Base-by-base conservation (phyloP, 2,113 vertebrate species). In the Aleadryas rufinucha region DNA sequence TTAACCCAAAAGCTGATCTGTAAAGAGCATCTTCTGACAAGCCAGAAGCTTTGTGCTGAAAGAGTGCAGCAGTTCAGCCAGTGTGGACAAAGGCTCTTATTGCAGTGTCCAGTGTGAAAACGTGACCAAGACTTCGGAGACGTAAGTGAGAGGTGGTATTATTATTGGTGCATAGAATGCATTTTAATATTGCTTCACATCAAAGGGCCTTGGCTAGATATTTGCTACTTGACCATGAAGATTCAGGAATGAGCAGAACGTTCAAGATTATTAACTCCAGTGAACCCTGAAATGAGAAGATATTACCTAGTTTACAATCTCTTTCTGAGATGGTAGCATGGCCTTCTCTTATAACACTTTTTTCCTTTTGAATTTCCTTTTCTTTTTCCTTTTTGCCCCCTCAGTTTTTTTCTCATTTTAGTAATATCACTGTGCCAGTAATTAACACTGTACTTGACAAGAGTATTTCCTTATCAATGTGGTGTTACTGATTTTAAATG, bases 211-310 rank as follows among this genome's bases (percentile, higher is more conserved):
- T 87, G 26, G 17, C 64, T 86, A 86, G 50, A 30, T 78, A 66
- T 91, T 92, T 81, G 79, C 52, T 88, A 33, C 76, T 77, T 93
- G 83, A 92, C 92, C 92, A 68, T 91, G 92, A 86, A 96, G 83
- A 84, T 81, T 74, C 68, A 71, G 72, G 76, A 94, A 88, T 63
- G 87, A 95, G 71, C 75, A 93, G 54, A 93, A 83, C 93, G 56
- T 81, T 83, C n/a, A 44, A 93, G 90, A 81, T 90, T 88, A 96
- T 95, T 96, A 96, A 90, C 71, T 96, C 82, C 82, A 86, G 75
- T 90, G 95, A 96, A 93, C 90, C 92, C 68, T 94, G 90, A 97
- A 96, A 95, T 96, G 54, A 94, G 80, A 91, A 88, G 50, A 70
- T 86, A 83, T 80, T 96, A 74, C 68, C 54, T 90, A 80, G 82